A percentile compares a stretch with the other conserved stretches of the same genome.
These are phyloP conservation scores for Cochlearius cochlearius DNA, from an alignment of 2,113 vertebrate species.

Conservation along the genomic window DNA sequence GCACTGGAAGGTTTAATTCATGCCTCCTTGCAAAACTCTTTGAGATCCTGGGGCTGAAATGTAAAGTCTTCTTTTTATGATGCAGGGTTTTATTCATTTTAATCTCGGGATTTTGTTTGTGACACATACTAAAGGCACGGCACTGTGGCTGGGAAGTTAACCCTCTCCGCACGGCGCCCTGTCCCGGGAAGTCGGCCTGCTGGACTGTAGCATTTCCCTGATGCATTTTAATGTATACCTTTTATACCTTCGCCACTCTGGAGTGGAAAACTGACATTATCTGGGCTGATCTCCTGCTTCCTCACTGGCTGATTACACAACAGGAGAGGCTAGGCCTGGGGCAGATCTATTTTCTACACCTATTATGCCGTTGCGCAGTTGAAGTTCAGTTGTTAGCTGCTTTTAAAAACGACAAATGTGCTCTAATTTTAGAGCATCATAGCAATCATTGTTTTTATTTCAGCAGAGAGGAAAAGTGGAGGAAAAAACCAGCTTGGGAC, in stretches of 20 bases:
- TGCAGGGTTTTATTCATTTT: constrained; percentile 18
- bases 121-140: background rate
- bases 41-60: constrained; percentile 22
- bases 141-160: background rate
- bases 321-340: constrained; percentile 44
- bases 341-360: constrained; percentile 48
- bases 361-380: constrained; percentile 25
- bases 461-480: constrained; percentile 59
- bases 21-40: background rate
- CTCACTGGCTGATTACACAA: constrained; percentile 35
- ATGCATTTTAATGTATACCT: constrained; percentile 33
- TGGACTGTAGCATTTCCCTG: background rate
- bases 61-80: background rate
- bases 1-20: constrained; percentile 29
- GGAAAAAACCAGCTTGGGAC: constrained; percentile 75
- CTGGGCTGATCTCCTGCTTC: constrained; percentile 3
- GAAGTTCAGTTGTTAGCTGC: constrained; percentile 48
- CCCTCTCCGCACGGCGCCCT: background rate
- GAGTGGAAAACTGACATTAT: constrained; percentile 62
- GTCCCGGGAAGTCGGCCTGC: background rate
- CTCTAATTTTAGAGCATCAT: constrained; percentile 72
- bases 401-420: constrained; percentile 69
- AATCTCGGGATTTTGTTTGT: background rate
- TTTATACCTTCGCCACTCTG: background rate
- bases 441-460: constrained; percentile 79